Evolutionary conservation across 23 tunicate species (phyloP).

Genomic region (Clavelina lepadiformis): DNA sequence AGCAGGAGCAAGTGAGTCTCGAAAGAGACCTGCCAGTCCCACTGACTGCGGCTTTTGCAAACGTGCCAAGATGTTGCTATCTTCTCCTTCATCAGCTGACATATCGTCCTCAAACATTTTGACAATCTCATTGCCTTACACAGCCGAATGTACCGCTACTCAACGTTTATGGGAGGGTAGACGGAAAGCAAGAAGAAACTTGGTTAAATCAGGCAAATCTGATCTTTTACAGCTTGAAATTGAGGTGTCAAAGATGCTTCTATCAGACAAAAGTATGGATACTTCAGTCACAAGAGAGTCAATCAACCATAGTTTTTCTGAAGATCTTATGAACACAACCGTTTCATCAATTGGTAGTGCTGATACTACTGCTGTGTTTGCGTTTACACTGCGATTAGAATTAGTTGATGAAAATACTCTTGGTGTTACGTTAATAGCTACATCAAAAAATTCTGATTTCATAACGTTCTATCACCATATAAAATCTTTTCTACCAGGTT

Average conservation of each 20-base stretch:
- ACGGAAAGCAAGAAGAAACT: conserved; percentile 49
- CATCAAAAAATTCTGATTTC: conserved; percentile 12
- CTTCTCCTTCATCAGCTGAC: conserved; percentile 16
- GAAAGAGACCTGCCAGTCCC: conserved; percentile 15
- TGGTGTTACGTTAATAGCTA: neutral
- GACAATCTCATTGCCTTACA: conserved; percentile 25
- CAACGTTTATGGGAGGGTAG: conserved; percentile 81
- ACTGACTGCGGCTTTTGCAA: conserved; percentile 24
- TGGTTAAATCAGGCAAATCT: conserved; percentile 48
- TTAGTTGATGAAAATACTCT: neutral
- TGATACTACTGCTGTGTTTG: neutral
- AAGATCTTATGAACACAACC: conserved; percentile 14
- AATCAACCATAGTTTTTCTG: neutral
- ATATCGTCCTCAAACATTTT: conserved; percentile 2
- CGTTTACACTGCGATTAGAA: conserved; percentile 10
- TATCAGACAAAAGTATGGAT: conserved; percentile 39
- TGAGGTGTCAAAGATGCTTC: conserved; percentile 47
- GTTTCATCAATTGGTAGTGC: conserved; percentile 12
- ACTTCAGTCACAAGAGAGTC: neutral
- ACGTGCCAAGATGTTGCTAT: conserved; percentile 30
- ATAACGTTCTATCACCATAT: conserved; percentile 53
- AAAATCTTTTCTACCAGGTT: conserved; percentile 45
- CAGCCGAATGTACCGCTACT: conserved; percentile 31
- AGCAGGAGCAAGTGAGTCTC: neutral
- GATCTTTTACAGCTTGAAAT: conserved; percentile 69